phyloP scores from a whole-genome alignment of 2,888 invertebrate species.

The Trachelus iudaicus region DNA sequence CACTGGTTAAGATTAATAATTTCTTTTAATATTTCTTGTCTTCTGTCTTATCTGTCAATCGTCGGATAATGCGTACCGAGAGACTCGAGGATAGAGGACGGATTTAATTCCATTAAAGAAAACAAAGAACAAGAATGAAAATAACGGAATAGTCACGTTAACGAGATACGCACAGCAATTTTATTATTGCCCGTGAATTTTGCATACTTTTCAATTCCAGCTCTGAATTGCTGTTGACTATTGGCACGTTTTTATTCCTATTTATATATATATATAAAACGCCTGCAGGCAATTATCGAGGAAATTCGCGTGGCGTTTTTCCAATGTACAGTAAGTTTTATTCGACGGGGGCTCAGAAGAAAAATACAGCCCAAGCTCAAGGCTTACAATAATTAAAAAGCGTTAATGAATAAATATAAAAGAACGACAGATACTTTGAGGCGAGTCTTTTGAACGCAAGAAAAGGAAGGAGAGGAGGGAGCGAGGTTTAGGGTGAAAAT shows the following conservation, averaged over 20 bases:
- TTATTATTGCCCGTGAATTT: neutral
- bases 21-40: too few species aligned
- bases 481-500: conserved; percentile 4
- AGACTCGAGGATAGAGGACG: neutral
- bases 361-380: conserved; percentile 50
- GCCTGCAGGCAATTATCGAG: conserved; percentile 4
- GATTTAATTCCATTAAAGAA: neutral
- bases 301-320: conserved; percentile 19
- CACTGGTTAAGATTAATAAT: neutral
- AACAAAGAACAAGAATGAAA: neutral
- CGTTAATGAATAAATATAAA: conserved; percentile 23
- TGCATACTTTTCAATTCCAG: neutral
- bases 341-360: conserved; percentile 30
- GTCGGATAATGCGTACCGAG: neutral
- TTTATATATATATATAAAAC: neutral
- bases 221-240: neutral
- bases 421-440: conserved; percentile 20
- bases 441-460: conserved; percentile 9
- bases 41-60: neutral
- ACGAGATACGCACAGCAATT: neutral
- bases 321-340: conserved; percentile 20
- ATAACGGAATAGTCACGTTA: too few species aligned
- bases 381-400: conserved; percentile 57
- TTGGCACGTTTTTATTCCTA: neutral
- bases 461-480: conserved; percentile 4